These are phyloP conservation scores for Oreortyx pictus DNA, from an alignment of 2,797 vertebrate genomes.

Conservation along the genomic window DNA sequence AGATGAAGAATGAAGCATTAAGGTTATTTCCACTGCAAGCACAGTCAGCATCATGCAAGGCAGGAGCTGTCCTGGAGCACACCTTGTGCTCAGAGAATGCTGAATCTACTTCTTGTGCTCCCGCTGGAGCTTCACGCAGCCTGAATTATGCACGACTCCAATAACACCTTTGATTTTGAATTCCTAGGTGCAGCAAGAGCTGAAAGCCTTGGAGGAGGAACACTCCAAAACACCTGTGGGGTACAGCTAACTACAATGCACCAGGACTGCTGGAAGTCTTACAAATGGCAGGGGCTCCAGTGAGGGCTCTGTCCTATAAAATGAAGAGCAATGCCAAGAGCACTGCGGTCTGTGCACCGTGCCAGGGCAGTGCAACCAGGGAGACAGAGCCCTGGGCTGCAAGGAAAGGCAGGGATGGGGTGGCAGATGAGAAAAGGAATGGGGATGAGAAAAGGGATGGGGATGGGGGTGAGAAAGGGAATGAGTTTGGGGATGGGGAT, in stretches of 20 bases:
- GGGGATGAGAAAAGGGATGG: not conserved
- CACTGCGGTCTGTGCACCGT: not conserved
- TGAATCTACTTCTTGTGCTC: not conserved
- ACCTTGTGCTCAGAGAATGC: not conserved
- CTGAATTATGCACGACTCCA: not conserved
- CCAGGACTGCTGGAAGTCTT: not conserved
- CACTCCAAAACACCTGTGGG: not conserved
- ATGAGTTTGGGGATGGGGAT: not conserved
- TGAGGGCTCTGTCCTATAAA: constrained; percentile 34
- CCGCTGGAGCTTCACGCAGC: not conserved
- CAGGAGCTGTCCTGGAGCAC: constrained; percentile 9
- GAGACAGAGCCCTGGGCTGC: constrained; percentile 27
- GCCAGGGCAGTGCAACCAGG: constrained; percentile 55
- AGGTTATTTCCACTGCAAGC: not conserved
- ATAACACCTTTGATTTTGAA: not conserved
- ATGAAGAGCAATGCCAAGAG: not conserved
- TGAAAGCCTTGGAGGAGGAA: constrained; percentile 9
- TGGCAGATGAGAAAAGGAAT: not conserved
- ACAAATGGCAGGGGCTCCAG: constrained; percentile 10
- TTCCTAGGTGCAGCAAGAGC: not conserved
- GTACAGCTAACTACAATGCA: not conserved
- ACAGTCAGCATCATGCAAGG: not conserved
- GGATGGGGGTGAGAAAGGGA: not conserved
- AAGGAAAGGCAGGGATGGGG: constrained; percentile 17
- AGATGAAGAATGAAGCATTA: not conserved